A percentile compares a stretch with the other conserved stretches of the same genome.
These are phyloP conservation scores for Priocnemis perturbator DNA, from an alignment of 2,888 invertebrate species.

Conservation along the genomic window DNA sequence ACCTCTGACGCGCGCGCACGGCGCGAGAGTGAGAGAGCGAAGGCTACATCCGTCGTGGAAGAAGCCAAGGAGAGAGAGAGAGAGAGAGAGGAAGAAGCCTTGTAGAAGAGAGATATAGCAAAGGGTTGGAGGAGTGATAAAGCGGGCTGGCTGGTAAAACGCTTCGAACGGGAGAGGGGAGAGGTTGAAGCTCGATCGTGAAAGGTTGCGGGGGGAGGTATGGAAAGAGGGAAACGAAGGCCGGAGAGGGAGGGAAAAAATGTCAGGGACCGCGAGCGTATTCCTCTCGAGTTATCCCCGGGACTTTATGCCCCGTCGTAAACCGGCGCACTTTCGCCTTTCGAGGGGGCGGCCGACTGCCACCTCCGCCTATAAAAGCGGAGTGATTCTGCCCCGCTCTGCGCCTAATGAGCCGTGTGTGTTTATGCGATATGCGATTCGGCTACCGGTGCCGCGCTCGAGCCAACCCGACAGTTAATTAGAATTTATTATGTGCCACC, in stretches of 20 bases:
- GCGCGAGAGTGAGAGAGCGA: not conserved
- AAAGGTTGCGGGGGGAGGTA: conserved; percentile 3
- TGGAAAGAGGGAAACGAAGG: conserved; percentile 3
- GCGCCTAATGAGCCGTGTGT: conserved; percentile 67
- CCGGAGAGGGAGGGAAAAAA: conserved; percentile 7
- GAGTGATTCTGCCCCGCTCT: conserved; percentile 50
- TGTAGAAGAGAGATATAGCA: too few species aligned
- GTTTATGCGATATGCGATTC: conserved; percentile 65
- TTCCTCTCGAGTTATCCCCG: conserved; percentile 36
- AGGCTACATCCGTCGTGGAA: too few species aligned
- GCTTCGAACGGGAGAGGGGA: too few species aligned
- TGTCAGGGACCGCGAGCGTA: conserved; percentile 18
- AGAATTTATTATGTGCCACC: conserved; percentile 56
- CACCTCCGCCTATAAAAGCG: conserved; percentile 66
- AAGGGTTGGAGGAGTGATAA: too few species aligned
- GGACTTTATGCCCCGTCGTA: conserved; percentile 57
- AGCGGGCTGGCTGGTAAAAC: too few species aligned
- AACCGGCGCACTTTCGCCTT: conserved; percentile 54
- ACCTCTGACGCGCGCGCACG: not conserved
- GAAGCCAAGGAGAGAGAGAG: not conserved
- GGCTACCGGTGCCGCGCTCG: conserved; percentile 43
- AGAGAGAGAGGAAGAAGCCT: not conserved
- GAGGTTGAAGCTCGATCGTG: too few species aligned
- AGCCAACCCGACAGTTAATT: conserved; percentile 49
- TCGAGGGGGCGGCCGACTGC: conserved; percentile 45